Evolutionary conservation across 2,888 invertebrate genomes (phyloP).

Genomic region (Idaea biselata): DNA sequence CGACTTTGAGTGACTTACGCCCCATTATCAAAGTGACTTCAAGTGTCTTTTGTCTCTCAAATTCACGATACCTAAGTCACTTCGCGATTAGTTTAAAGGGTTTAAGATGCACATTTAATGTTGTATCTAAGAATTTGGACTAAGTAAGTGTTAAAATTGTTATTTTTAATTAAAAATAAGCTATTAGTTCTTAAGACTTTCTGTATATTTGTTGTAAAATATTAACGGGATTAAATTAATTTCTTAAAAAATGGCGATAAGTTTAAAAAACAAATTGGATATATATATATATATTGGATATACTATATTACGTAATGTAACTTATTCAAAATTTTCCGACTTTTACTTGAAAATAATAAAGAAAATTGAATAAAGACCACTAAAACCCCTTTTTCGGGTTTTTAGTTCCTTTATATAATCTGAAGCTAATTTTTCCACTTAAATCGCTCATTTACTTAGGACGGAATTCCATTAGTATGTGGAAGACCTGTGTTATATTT

Average conservation of each 20-base stretch:
- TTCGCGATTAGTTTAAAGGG: not conserved
- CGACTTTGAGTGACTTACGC: too few relatives aligned
- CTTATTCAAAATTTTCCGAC: not conserved
- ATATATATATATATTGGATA: too few relatives aligned
- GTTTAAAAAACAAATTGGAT: constrained; percentile 9
- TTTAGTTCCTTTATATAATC: too few relatives aligned
- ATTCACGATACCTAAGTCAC: not conserved
- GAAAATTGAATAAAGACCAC: too few relatives aligned
- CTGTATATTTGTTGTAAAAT: constrained; percentile 60
- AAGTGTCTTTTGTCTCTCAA: not conserved
- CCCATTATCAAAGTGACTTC: too few relatives aligned
- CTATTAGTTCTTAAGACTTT: constrained; percentile 24
- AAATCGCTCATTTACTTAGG: too few relatives aligned
- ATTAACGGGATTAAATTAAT: constrained; percentile 28
- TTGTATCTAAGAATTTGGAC: constrained; percentile 51
- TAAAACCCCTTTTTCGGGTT: too few relatives aligned
- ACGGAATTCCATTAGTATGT: too few relatives aligned
- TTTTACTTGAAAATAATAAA: not conserved
- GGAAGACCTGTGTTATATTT: not conserved
- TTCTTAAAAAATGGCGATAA: constrained; percentile 23
- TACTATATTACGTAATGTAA: not conserved
- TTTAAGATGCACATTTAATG: constrained; percentile 42
- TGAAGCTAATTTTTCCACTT: too few relatives aligned
- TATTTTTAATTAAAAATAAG: constrained; percentile 42
- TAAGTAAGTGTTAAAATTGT: constrained; percentile 47